Conservation (phyloP, 92 coral and sea anemone species). For the Micromussa lordhowensis region DNA sequence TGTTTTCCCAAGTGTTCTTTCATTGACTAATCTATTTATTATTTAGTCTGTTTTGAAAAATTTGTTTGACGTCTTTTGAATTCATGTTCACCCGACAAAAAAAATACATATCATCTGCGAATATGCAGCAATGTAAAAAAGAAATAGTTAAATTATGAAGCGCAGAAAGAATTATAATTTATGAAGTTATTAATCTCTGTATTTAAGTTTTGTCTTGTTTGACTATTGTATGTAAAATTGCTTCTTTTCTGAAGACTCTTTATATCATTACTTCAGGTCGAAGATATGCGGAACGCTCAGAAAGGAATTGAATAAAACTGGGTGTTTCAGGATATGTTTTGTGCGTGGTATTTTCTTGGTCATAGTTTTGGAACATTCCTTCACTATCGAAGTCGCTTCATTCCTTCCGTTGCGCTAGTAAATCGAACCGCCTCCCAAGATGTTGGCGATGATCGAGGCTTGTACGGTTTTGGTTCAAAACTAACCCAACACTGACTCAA, state of each 20-base stretch:
- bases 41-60: slow-evolving; percentile 37
- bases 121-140: slow-evolving; percentile 46
- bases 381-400: neutral
- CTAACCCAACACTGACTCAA: slow-evolving; percentile 1
- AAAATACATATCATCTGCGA: slow-evolving; percentile 15
- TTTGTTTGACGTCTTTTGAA: slow-evolving; percentile 6
- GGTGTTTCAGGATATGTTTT: slow-evolving; percentile 52
- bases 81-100: slow-evolving; percentile 13
- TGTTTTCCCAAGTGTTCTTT: slow-evolving; percentile 12
- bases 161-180: slow-evolving; percentile 48
- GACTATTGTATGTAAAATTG: slow-evolving; percentile 31
- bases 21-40: slow-evolving; percentile 21
- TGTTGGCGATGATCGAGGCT: neutral
- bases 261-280: slow-evolving; percentile 35
- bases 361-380: slow-evolving; percentile 25
- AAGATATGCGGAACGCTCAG: slow-evolving; percentile 47
- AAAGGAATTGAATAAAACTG: slow-evolving; percentile 42
- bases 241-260: slow-evolving; percentile 17
- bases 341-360: slow-evolving; percentile 36
- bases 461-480: neutral
- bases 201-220: slow-evolving; percentile 45
- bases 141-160: slow-evolving; percentile 47
- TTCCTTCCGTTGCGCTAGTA: slow-evolving; percentile 31
- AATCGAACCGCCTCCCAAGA: neutral
- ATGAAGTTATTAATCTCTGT: slow-evolving; percentile 43